Percentiles rank a stretch among this genome's conserved stretches.
Evolutionary conservation across 1,140 invertebrate genomes (phyloP).

Genomic region (Lasioglossum albipes): DNA sequence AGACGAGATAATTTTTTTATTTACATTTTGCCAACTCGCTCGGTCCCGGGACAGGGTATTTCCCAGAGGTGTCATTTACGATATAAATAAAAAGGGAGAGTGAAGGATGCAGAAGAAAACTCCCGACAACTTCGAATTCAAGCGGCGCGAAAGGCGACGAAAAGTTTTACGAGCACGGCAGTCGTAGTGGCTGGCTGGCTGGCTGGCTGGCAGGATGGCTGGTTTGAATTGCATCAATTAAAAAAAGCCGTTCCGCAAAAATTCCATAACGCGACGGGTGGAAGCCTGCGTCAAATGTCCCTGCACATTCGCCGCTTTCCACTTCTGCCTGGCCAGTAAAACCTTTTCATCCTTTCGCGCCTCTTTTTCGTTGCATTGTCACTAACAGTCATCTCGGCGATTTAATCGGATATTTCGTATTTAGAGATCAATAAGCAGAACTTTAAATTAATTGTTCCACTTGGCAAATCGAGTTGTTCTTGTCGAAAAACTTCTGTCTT

Average conservation of each 20-base stretch:
- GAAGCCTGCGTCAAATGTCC: slow-evolving; percentile 61
- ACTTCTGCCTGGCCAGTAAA: slow-evolving; percentile 46
- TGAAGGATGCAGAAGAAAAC: slow-evolving; percentile 20
- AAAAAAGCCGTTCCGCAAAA: slow-evolving; percentile 68
- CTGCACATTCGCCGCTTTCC: slow-evolving; percentile 52
- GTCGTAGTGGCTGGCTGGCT: slow-evolving; percentile 47
- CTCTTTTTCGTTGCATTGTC: slow-evolving; percentile 43
- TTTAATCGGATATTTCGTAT: slow-evolving; percentile 41
- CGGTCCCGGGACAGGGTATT: slow-evolving; percentile 27
- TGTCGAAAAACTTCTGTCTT: no score
- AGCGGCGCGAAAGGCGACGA: slow-evolving; percentile 52
- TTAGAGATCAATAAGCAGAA: not conserved
- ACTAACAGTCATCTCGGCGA: slow-evolving; percentile 45
- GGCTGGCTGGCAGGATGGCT: slow-evolving; percentile 41
- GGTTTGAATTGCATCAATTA: slow-evolving; percentile 70
- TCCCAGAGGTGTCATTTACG: slow-evolving; percentile 55
- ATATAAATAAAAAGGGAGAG: slow-evolving; percentile 24
- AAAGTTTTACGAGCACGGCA: slow-evolving; percentile 67
- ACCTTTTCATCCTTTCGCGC: slow-evolving; percentile 61
- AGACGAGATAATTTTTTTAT: not conserved
- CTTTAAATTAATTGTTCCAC: not conserved
- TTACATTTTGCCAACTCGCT: slow-evolving; percentile 4
- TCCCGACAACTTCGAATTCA: slow-evolving; percentile 49
- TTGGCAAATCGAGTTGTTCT: no score
- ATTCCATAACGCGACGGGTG: slow-evolving; percentile 62